These are phyloP conservation scores for Pterophyllum scalare DNA, from an alignment of 2,113 vertebrate species.

Conservation along the genomic window DNA sequence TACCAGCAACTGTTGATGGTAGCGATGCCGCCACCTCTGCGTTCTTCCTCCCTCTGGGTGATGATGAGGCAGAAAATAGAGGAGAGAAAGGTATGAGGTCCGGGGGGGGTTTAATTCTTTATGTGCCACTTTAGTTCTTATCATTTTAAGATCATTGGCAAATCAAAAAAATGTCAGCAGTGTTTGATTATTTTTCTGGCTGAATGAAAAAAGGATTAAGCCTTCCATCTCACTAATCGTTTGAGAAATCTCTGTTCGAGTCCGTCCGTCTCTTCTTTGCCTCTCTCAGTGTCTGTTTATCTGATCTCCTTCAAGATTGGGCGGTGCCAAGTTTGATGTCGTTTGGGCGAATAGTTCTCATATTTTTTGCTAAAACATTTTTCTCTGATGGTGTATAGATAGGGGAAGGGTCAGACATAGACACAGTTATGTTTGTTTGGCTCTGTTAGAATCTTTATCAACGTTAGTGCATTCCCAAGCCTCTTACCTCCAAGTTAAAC, in stretches of 20 bases:
- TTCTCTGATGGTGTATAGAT: too few relatives aligned
- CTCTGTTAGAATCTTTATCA: not conserved
- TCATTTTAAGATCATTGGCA: not conserved
- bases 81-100: constrained; percentile 40
- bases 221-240: not conserved
- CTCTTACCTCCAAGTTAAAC: not conserved
- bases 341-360: too few relatives aligned
- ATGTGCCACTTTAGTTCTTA: not conserved
- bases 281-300: not conserved
- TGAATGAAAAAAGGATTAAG: not conserved
- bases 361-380: too few relatives aligned
- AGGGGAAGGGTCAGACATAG: not conserved
- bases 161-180: not conserved
- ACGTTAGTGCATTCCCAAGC: not conserved
- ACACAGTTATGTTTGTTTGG: accelerated
- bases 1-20: constrained; percentile 11
- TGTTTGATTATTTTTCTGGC: not conserved
- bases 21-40: constrained; percentile 17
- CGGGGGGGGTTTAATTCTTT: not conserved
- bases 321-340: too few relatives aligned
- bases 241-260: not conserved
- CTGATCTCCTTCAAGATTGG: not conserved
- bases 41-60: constrained; percentile 72
- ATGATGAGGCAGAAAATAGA: constrained; percentile 27
- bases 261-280: not conserved